These are phyloP conservation scores for Bombyx mori DNA, from an alignment of 1,140 invertebrate species.

Conservation along the genomic window ASM3026992v2 NC_085126.1:5612501-5613000, in stretches of 20 bases:
- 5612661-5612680: too few relatives aligned
- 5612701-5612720: too few relatives aligned
- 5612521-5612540: slow-evolving; percentile 27
- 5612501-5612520: slow-evolving; percentile 37
- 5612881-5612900: slow-evolving; percentile 3
- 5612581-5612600: slow-evolving; percentile 23
- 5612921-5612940: background rate
- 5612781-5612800: too few relatives aligned
- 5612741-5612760: background rate
- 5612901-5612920: slow-evolving; percentile 2
- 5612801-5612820: too few relatives aligned
- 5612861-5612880: background rate
- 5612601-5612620: slow-evolving; percentile 19
- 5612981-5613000: slow-evolving; percentile 1
- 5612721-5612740: background rate
- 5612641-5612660: background rate
- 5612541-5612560: slow-evolving; percentile 32
- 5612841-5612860: slow-evolving; percentile 2
- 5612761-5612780: too few relatives aligned
- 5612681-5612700: too few relatives aligned
- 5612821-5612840: background rate
- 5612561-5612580: slow-evolving; percentile 21
- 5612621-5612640: slow-evolving; percentile 20
- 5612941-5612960: slow-evolving; percentile 7
- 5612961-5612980: slow-evolving; percentile 6